Evolutionary conservation across 2,888 invertebrate genomes (phyloP).

Genomic region (Agonum fuliginosum): DNA sequence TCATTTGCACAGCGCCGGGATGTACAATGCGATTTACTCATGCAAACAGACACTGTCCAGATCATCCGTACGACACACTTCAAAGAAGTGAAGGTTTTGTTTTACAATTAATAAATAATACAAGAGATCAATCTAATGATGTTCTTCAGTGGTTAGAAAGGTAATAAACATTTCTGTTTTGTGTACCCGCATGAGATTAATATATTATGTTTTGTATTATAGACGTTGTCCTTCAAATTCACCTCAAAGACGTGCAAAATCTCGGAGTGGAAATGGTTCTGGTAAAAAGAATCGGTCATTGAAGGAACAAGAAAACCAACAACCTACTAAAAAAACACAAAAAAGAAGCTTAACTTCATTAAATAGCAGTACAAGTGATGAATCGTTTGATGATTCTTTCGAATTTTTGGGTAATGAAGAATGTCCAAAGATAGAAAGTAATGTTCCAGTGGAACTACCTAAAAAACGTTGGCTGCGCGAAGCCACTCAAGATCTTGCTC

Average conservation of each 20-base stretch:
- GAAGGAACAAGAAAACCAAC: slow-evolving; percentile 70
- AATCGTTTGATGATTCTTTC: slow-evolving; percentile 53
- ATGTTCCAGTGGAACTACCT: slow-evolving; percentile 69
- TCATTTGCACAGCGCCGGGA: slow-evolving; percentile 78
- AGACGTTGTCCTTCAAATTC: slow-evolving; percentile 52
- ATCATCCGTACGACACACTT: slow-evolving; percentile 79
- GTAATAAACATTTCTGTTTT: slow-evolving; percentile 63
- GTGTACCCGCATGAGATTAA: not conserved
- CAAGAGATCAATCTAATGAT: slow-evolving; percentile 73
- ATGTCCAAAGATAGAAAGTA: slow-evolving; percentile 46
- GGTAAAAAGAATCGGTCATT: slow-evolving; percentile 67
- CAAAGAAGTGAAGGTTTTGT: slow-evolving; percentile 69
- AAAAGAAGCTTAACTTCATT: slow-evolving; percentile 25
- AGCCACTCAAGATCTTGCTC: slow-evolving; percentile 71
- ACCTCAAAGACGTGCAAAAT: slow-evolving; percentile 27
- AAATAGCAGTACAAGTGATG: slow-evolving; percentile 53
- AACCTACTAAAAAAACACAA: slow-evolving; percentile 51
- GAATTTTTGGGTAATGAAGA: slow-evolving; percentile 39
- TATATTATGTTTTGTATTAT: not conserved
- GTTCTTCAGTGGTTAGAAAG: slow-evolving; percentile 75
- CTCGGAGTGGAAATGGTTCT: slow-evolving; percentile 14
- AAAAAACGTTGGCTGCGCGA: slow-evolving; percentile 79
- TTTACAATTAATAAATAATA: slow-evolving; percentile 72
- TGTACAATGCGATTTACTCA: slow-evolving; percentile 84
- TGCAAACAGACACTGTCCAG: slow-evolving; percentile 84